Evolutionary conservation across 2,888 invertebrate genomes (phyloP), one percentile per base, ranked within the genome.

Genomic region (Muscina levida): DNA sequence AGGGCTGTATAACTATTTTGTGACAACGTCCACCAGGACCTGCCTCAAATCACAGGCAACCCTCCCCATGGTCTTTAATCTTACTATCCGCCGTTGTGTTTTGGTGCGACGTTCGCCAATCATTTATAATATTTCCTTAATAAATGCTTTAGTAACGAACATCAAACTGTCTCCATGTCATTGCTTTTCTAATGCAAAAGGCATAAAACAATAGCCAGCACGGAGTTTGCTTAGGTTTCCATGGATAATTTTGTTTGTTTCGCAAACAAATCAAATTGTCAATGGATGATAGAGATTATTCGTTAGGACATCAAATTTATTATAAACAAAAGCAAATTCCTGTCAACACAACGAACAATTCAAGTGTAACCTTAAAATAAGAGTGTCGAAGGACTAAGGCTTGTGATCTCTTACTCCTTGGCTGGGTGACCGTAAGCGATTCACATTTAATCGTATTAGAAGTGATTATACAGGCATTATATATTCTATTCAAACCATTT

Each of bases 41-140:
- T 31, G 31, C 31, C 3, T 31, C 31, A 31, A 31, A 31, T 3
- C 31, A 31, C n/a, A n/a, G n/a, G 31, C 3, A 31, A 31, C 8
- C 31, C 31, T 31, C 8, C 31, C 31, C 3, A 31, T 31, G 3
- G 4, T 8, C 31, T 31, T 31, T 31, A 31, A 31, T 31, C 31
- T 31, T 8, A 15, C 46, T 15, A n/a, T 46, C 19, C 19, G 10
- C 19, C 48, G 3, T 19, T 48, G 3, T 48, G 8, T 5, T 48
- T 17, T 3, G 46, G 48, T 19, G 1, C 10, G 48, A 48, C 48
- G 48, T 48, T 48, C 26, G 31, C 22, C 51, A 67, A 56, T 62
- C 75, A 75, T 72, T 68, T 66, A 51, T 68, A 73, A 72, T 68
- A 31, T 72, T 62, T 37, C 6, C 24, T 73, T 56, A 68, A 73